Percentiles rank a stretch among this genome's conserved stretches.
These are phyloP conservation scores for Megalurothrips usitatus DNA, from an alignment of 2,888 invertebrate species.

Conservation along the genomic window DNA sequence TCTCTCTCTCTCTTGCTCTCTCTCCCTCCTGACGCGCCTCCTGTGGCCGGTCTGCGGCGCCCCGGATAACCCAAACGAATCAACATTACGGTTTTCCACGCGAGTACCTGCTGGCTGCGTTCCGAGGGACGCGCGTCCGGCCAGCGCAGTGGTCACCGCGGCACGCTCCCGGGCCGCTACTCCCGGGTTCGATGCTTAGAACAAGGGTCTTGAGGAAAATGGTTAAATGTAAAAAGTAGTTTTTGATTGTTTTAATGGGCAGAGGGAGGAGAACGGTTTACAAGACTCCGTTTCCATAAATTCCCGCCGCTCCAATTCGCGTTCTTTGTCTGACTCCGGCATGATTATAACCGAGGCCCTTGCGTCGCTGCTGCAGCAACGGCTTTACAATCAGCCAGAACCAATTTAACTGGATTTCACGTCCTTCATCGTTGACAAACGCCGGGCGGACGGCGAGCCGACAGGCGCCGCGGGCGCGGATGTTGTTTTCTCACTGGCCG, in stretches of 20 bases:
- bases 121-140: background rate
- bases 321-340: background rate
- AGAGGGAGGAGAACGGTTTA: too few species aligned
- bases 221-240: too few species aligned
- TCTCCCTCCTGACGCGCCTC: too few species aligned
- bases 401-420: conserved; percentile 15
- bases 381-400: background rate
- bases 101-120: background rate
- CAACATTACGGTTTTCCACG: background rate
- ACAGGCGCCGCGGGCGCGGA: background rate
- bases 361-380: background rate
- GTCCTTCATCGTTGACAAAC: background rate
- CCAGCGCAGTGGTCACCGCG: too few species aligned
- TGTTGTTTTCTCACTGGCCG: background rate
- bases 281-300: too few species aligned
- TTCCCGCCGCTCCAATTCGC: too few species aligned
- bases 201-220: too few species aligned
- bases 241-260: too few species aligned
- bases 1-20: too few species aligned
- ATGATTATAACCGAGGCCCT: background rate
- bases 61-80: background rate
- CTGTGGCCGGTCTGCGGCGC: background rate
- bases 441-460: background rate
- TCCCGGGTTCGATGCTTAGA: too few species aligned
- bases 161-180: too few species aligned